phyloP scores from a whole-genome alignment of 2,113 vertebrate species.

The Anhinga rufa region DNA sequence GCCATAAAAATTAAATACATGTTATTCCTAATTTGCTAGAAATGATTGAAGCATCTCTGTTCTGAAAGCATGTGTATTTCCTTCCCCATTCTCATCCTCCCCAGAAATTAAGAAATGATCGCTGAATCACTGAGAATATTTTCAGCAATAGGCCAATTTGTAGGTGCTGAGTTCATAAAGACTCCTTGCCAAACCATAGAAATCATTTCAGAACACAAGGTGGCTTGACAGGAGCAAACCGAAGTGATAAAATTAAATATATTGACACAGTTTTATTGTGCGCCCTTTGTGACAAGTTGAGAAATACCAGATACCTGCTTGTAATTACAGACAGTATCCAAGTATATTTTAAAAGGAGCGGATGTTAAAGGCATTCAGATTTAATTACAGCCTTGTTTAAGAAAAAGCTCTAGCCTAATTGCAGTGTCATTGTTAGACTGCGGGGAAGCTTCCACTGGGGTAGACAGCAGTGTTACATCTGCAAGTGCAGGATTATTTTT shows the following conservation, averaged over 20 bases:
- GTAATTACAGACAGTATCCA: not conserved
- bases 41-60: not conserved
- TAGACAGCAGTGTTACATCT: not conserved
- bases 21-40: not conserved
- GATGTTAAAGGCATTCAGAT: not conserved
- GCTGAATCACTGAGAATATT: not conserved
- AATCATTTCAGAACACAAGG: not conserved
- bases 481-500: not conserved
- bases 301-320: not conserved
- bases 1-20: not conserved
- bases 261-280: not conserved
- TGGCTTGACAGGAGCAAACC: not conserved
- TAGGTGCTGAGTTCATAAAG: not conserved
- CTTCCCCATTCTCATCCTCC: not conserved
- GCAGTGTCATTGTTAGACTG: not conserved
- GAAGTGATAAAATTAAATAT: not conserved
- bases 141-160: not conserved
- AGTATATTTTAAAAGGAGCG: not conserved
- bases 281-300: not conserved
- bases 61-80: not conserved
- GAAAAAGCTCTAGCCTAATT: not conserved
- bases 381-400: not conserved
- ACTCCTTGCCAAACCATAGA: not conserved
- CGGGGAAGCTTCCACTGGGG: not conserved
- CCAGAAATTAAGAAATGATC: not conserved